Evolutionary conservation across 2,888 invertebrate species (phyloP).

Genomic region (Cyaniris semiargus): DNA sequence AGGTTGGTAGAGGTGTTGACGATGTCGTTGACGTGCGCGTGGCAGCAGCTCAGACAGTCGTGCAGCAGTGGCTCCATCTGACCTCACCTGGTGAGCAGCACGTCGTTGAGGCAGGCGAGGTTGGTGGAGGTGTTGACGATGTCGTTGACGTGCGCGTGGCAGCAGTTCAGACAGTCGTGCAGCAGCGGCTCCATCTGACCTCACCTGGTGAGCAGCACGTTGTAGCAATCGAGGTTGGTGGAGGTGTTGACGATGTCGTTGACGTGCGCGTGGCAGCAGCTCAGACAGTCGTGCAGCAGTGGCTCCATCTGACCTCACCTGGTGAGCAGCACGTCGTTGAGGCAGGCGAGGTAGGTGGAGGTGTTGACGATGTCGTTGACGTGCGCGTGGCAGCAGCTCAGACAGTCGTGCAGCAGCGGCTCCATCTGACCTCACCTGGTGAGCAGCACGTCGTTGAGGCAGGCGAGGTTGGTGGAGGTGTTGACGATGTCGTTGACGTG

Average conservation of each 20-base stretch:
- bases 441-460: conserved; percentile 87
- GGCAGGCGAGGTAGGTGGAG: conserved; percentile 86
- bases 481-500: conserved; percentile 64
- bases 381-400: conserved; percentile 91
- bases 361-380: conserved; percentile 45
- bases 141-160: conserved; percentile 84
- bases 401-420: conserved; percentile 88
- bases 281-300: conserved; percentile 88
- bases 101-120: conserved; percentile 92
- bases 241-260: too few relatives aligned
- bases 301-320: conserved; percentile 90
- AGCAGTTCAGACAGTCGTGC: conserved; percentile 91
- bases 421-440: conserved; percentile 89
- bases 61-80: conserved; percentile 94
- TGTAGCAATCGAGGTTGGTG: conserved; percentile 88
- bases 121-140: too few relatives aligned
- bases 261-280: conserved; percentile 90
- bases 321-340: conserved; percentile 86
- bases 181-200: conserved; percentile 91
- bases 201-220: conserved; percentile 83
- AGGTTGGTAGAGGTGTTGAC: conserved; percentile 92
- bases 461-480: conserved; percentile 84
- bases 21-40: conserved; percentile 92
- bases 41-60: conserved; percentile 92
- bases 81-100: conserved; percentile 80